Conservation (phyloP, 2,888 invertebrate species). For the Protodeltote pygarga region DNA sequence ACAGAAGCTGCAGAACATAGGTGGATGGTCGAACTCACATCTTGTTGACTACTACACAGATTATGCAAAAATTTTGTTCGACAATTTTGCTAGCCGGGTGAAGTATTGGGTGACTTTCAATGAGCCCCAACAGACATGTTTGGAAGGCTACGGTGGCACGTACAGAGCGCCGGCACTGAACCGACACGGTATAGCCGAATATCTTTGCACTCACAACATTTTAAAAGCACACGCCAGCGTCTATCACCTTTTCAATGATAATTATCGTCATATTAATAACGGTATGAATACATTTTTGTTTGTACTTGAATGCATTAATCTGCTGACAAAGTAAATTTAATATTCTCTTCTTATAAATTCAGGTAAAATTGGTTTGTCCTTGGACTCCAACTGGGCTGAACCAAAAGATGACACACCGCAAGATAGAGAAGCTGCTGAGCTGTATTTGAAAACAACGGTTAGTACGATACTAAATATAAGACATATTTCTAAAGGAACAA, state of each 20-base stretch:
- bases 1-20: slow-evolving; percentile 88
- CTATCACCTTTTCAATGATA: slow-evolving; percentile 88
- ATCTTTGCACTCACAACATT: slow-evolving; percentile 90
- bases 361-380: slow-evolving; percentile 88
- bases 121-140: slow-evolving; percentile 89
- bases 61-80: slow-evolving; percentile 88
- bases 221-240: slow-evolving; percentile 91
- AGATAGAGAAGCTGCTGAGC: slow-evolving; percentile 88
- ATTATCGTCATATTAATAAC: slow-evolving; percentile 85
- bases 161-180: slow-evolving; percentile 88
- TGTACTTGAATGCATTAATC: background rate
- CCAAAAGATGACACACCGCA: slow-evolving; percentile 82
- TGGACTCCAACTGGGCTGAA: slow-evolving; percentile 88
- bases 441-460: slow-evolving; percentile 88
- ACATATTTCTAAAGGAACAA: no score
- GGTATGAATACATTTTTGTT: slow-evolving; percentile 65
- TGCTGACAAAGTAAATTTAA: background rate
- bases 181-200: slow-evolving; percentile 88
- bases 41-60: slow-evolving; percentile 89
- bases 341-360: slow-evolving; percentile 41
- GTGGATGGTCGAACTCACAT: slow-evolving; percentile 90
- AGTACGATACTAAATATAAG: no score
- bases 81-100: slow-evolving; percentile 88
- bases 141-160: slow-evolving; percentile 86
- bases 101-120: slow-evolving; percentile 93